phyloP scores from a whole-genome alignment of 1,140 invertebrate genomes.

The Oncopeltus fasciatus region DNA sequence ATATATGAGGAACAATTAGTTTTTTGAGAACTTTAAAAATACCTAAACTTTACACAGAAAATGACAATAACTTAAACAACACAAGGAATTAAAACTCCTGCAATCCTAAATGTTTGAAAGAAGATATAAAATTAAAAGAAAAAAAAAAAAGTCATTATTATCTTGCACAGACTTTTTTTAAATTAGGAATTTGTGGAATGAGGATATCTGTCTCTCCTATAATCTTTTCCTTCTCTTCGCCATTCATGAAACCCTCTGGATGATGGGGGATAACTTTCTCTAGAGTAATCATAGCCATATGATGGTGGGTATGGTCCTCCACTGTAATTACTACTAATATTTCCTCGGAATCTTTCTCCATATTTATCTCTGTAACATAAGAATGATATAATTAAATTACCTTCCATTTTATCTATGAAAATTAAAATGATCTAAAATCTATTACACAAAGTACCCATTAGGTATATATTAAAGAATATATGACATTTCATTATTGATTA shows the following conservation, averaged over 20 bases:
- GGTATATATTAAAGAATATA: neutral
- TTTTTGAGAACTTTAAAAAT: neutral
- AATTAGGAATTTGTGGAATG: conserved; percentile 13
- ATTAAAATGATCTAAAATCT: neutral
- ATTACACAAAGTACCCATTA: neutral
- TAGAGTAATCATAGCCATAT: conserved; percentile 23
- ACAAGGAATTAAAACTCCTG: neutral
- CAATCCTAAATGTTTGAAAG: neutral
- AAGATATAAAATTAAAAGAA: neutral
- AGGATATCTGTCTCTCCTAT: conserved; percentile 12
- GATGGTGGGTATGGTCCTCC: conserved; percentile 10
- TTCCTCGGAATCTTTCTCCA: neutral
- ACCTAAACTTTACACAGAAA: neutral
- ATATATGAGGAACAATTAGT: neutral
- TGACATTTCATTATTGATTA: neutral
- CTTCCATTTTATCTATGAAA: no score
- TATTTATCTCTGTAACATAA: neutral
- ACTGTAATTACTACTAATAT: conserved; percentile 11
- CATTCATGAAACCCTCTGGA: conserved; percentile 14
- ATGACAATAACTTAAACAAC: neutral
- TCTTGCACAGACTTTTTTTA: neutral
- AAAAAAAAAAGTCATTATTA: neutral
- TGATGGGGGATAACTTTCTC: conserved; percentile 25
- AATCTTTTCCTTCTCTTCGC: conserved; percentile 19
- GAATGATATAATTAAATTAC: neutral